phyloP scores from a whole-genome alignment of 2,888 invertebrate species.

The Heliconius sara region DNA sequence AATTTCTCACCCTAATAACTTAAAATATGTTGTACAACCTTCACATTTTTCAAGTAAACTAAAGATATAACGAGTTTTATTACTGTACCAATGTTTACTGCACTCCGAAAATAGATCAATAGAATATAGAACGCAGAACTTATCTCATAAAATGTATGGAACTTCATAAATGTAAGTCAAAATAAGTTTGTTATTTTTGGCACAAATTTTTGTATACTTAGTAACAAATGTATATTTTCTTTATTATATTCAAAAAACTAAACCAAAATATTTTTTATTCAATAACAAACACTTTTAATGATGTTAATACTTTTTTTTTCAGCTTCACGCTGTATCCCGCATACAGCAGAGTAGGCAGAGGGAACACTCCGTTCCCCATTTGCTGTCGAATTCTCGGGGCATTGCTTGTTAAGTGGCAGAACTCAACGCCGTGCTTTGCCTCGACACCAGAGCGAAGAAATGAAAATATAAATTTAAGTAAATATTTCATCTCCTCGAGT shows the following conservation, averaged over 20 bases:
- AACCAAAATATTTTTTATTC: too few relatives aligned
- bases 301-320: too few relatives aligned
- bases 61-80: conserved; percentile 5
- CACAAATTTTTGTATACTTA: conserved; percentile 1
- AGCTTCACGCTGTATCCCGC: too few relatives aligned
- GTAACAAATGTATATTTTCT: neutral
- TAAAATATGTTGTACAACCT: neutral
- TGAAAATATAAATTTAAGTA: too few relatives aligned
- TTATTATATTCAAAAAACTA: neutral
- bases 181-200: neutral
- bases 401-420: too few relatives aligned
- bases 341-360: too few relatives aligned
- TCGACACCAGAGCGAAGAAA: too few relatives aligned
- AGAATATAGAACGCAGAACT: conserved; percentile 27
- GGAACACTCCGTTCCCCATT: too few relatives aligned
- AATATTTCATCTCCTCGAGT: too few relatives aligned
- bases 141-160: conserved; percentile 10
- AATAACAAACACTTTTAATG: too few relatives aligned
- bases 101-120: conserved; percentile 34
- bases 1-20: neutral
- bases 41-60: neutral
- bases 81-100: conserved; percentile 15
- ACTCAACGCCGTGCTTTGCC: too few relatives aligned
- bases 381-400: too few relatives aligned
- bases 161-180: neutral